Base-by-base conservation (phyloP, 2,888 invertebrate genomes). In the Vesta saturnalis region DNA sequence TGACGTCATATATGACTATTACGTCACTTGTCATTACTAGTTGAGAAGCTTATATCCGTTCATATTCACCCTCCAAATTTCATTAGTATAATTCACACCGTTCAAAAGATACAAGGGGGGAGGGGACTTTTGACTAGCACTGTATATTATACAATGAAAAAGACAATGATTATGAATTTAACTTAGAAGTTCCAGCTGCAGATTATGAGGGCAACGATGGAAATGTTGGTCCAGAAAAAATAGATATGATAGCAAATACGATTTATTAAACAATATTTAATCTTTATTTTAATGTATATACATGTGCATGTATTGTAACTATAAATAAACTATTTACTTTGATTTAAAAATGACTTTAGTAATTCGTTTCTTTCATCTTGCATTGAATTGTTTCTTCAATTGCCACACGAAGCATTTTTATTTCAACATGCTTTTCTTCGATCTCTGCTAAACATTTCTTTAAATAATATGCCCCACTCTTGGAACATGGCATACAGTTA, bases 221-320 rank as follows among this genome's bases (percentile, higher is more conserved):
- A 49, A 49, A 49, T 49, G 16, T 16, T 15, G 47, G 47, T 18
- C 15, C 10, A 15, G 4, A 1, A 18, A 49, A 49, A 49, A 49
- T n/a, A 49, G 18, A 49, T 49, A 18, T 18, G 14, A 49, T 49
- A 49, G 47, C 47, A 49, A 49, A 49, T 43, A 14, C 10, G 43
- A 43, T 43, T 43, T 43, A 43, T 43, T 43, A n/a, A 43, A 43
- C 43, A 43, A 43, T 43, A 43, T n/a, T 43, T 43, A 43, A 43
- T 43, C 43, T 43, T n/a, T 43, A n/a, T 12, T n/a, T n/a, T 43
- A 43, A 43, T 43, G n/a, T n/a, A n/a, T n/a, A n/a, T n/a, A n/a
- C n/a, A n/a, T n/a, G n/a, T n/a, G n/a, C n/a, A n/a, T n/a, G n/a
- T 30, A 4, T 30, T 30, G 5, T 30, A 43, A 43, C 12, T 43